Conservation (phyloP, 2,888 invertebrate genomes). For the Choreutis nemorana region DNA sequence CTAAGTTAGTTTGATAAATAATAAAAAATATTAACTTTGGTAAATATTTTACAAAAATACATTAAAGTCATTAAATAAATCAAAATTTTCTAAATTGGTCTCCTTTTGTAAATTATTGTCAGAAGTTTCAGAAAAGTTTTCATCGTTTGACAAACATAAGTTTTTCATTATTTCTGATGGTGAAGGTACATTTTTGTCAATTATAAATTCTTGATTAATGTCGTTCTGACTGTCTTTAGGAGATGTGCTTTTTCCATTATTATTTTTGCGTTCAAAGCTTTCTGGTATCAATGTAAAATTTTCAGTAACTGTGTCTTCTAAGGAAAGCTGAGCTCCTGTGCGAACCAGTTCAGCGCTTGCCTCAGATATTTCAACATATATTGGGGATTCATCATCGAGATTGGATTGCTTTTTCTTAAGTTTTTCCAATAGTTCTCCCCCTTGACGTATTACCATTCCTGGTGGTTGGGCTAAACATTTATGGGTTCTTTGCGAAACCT, state of each 20-base stretch:
- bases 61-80: constrained; percentile 24
- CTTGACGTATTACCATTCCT: constrained; percentile 60
- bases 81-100: constrained; percentile 18
- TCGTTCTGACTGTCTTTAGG: constrained; percentile 15
- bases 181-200: constrained; percentile 66
- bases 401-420: constrained; percentile 42
- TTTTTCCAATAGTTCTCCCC: constrained; percentile 56
- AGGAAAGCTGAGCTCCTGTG: constrained; percentile 49
- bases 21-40: not conserved
- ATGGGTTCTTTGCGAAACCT: constrained; percentile 85
- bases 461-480: constrained; percentile 75
- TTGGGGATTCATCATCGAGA: constrained; percentile 15
- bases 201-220: constrained; percentile 9
- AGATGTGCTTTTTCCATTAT: too few species aligned
- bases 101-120: too few species aligned
- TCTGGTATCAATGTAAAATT: constrained; percentile 43
- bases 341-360: constrained; percentile 49
- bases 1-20: too few species aligned
- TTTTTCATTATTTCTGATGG: constrained; percentile 73
- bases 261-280: too few species aligned
- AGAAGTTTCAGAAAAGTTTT: constrained; percentile 24
- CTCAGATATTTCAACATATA: constrained; percentile 36
- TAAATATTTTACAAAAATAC: constrained; percentile 19
- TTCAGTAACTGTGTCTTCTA: constrained; percentile 57
- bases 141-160: constrained; percentile 63